A percentile compares a stretch with the other conserved stretches of the same genome.
These are phyloP conservation scores for Crypturellus undulatus DNA, from an alignment of 2,113 vertebrate species.

Conservation along the genomic window DNA sequence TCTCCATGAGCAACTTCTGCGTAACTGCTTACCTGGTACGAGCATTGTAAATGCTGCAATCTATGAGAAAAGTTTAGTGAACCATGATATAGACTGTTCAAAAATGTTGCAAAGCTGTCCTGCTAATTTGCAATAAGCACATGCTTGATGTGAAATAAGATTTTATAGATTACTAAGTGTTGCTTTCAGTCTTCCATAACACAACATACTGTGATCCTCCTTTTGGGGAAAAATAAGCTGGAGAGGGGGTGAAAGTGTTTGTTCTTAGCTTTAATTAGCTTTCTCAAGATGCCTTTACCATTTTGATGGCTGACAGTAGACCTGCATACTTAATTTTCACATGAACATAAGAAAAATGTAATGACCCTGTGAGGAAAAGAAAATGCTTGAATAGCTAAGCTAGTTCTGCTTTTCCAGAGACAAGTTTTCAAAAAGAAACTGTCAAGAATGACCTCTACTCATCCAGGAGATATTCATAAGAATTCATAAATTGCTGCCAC, in stretches of 20 bases:
- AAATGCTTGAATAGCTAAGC: neutral
- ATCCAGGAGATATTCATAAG: neutral
- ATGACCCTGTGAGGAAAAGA: neutral
- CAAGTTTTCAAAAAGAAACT: neutral
- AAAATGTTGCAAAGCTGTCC: neutral
- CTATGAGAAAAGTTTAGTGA: neutral
- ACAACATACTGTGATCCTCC: conserved; percentile 50
- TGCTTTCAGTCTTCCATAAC: conserved; percentile 36
- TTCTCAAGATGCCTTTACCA: conserved; percentile 42
- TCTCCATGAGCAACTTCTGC: conserved; percentile 5
- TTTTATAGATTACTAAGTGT: conserved; percentile 27
- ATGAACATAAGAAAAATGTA: neutral
- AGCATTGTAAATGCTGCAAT: neutral
- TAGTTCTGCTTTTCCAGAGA: neutral
- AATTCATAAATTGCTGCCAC: neutral
- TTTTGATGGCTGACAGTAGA: conserved; percentile 45
- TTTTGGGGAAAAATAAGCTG: conserved; percentile 56
- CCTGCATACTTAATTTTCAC: conserved; percentile 52
- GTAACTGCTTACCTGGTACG: neutral
- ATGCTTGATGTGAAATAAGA: neutral
- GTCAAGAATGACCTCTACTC: neutral
- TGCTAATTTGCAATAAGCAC: neutral
- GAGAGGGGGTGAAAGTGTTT: conserved; percentile 65
- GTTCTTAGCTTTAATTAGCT: conserved; percentile 67
- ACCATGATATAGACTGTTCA: neutral